Evolutionary conservation across 2,797 vertebrate genomes (phyloP), one percentile per base, ranked within the genome.

Genomic region (Garrulus glandarius): DNA sequence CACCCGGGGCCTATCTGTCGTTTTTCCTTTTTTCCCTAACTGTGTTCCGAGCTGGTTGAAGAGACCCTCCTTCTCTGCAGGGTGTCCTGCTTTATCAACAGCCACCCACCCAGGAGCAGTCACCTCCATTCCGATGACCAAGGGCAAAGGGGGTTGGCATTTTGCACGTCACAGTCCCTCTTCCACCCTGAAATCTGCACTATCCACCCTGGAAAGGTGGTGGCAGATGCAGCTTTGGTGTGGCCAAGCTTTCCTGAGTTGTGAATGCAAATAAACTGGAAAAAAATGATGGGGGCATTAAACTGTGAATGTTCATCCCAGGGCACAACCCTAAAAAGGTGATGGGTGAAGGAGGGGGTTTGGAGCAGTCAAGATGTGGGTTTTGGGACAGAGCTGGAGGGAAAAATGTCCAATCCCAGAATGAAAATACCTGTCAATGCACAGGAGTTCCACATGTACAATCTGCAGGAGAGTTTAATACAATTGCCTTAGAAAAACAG

Each of bases 1-100:
- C 30, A 49, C 22, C 81, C 59, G 2, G 65, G 36, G 39, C 55
- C 85, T 91, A 94, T 94, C 93, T 94, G 88, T 72, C 94, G 74
- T 72, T 86, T 88, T 87, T 52, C 39, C 11, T 36, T 57, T 69
- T 60, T 23, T 21, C 56, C 41, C 32, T 24, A 10, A 19, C 61
- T 64, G 9, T 77, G n/a, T 75, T 89, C 78, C 64, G 56, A 89
- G 56, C 63, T 92, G 39, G 57, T 47, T 36, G 47, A 87, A 87
- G 53, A 71, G 32, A 72, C 11, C 21, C 27, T 92, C 59, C 78
- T 65, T 59, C 75, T 52, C 69, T 49, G 37, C 77, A 69, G 36
- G 29, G 74, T 56, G 64, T 60, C 88, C 85, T 74, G 57, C 69
- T 78, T 53, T n/a, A 29, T 30, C 50, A 15, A 7, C 26, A 60